These are phyloP conservation scores for Siniperca knerii DNA, from an alignment of 2,113 vertebrate genomes.

Conservation along the genomic window DNA sequence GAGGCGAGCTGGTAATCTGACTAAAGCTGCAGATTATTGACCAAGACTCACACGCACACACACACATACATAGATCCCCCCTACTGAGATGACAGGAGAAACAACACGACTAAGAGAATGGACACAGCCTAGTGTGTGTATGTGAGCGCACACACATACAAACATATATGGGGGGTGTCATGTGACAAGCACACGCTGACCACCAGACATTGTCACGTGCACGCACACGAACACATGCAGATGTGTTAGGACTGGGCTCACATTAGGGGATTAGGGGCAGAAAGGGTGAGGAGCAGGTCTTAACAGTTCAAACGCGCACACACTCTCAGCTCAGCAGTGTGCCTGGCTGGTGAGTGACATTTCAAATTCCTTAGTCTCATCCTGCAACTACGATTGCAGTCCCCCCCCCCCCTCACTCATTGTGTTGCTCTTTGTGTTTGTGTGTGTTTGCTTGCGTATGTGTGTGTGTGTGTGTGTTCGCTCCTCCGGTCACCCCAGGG, in stretches of 20 bases:
- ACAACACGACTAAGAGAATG: slow-evolving; percentile 25
- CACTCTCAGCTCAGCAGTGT: slow-evolving; percentile 46
- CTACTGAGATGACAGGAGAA: slow-evolving; percentile 45
- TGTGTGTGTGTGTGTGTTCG: slow-evolving; percentile 49
- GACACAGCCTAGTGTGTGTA: slow-evolving; percentile 41
- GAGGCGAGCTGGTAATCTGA: slow-evolving; percentile 77
- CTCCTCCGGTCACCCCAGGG: slow-evolving; percentile 77
- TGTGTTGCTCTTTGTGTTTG: slow-evolving; percentile 27
- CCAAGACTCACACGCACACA: slow-evolving; percentile 38
- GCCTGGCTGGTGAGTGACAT: slow-evolving; percentile 74
- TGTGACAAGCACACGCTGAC: slow-evolving; percentile 21
- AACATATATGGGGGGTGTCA: not conserved
- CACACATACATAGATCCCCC: slow-evolving; percentile 37
- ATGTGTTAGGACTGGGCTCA: slow-evolving; percentile 47
- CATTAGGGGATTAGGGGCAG: slow-evolving; percentile 55
- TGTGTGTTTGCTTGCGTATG: slow-evolving; percentile 56
- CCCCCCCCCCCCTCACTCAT: slow-evolving; percentile 35
- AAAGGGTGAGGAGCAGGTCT: slow-evolving; percentile 45
- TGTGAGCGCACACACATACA: not conserved
- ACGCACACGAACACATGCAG: slow-evolving; percentile 6
- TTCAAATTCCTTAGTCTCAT: slow-evolving; percentile 75
- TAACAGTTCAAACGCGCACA: slow-evolving; percentile 43
- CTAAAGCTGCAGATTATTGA: slow-evolving; percentile 83
- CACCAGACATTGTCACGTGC: slow-evolving; percentile 16
- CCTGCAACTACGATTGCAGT: slow-evolving; percentile 50